Evolutionary conservation across 2,113 vertebrate genomes (phyloP), one percentile per base, ranked within the genome.

Genomic region (Pardalotus punctatus): DNA sequence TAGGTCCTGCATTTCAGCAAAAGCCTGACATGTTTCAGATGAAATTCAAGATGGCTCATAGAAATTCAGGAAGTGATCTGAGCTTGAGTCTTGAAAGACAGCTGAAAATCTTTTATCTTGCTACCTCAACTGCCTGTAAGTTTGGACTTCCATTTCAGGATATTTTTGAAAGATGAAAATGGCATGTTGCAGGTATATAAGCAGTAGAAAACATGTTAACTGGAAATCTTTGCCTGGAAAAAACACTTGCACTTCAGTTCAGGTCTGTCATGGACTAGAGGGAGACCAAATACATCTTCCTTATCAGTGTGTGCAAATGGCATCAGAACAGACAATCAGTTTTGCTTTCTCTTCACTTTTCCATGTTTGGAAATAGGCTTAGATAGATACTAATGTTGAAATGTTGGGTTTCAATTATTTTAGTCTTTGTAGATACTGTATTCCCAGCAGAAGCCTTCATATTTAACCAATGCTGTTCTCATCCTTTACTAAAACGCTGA

Each of bases 241-340:
- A 61, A 64, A 3, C 25, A n/a, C 62, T 62, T 90, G 31, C 27
- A 9, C 38, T 88, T 82, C 13, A 33, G 6, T 72, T 64, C 24
- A 77, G 42, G 25, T 45, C 20, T 80, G 61, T 82, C 25, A 4
- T 8, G 74, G 36, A 40, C 36, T 61, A 70, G 45, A 43, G 35
- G 2, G n/a, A 61, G 56, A 74, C 65, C 11, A 57, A 78, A 18
- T 16, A 19, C 1, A 0, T 27, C 11, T 7, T 53, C 2, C 1
- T 61, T 35, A n/a, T 5, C 27, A 14, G 9, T 35, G 35, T 33
- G 33, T 0, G 4, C 16, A 67, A 29, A 62, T 31, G 12, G 51
- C 71, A 85, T 60, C 24, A 31, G 56, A 78, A 65, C 42, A 56
- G 40, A 70, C 29, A 47, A 67, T 25, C 11, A 28, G 0, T 47